phyloP scores from a whole-genome alignment of 1,140 invertebrate species.

The Rhagoletis zephyria region DNA sequence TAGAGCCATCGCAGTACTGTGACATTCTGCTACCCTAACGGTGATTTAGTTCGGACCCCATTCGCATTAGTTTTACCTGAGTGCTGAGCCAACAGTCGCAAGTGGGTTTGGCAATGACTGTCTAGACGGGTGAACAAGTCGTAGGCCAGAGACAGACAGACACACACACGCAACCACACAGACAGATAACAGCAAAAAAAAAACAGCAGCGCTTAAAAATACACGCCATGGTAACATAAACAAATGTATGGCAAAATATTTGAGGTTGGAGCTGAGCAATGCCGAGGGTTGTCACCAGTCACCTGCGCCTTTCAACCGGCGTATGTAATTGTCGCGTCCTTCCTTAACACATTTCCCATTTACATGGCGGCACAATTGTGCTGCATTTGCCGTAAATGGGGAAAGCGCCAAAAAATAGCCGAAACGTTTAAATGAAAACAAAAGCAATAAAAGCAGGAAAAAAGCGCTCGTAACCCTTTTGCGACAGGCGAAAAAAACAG shows the following conservation, averaged over 20 bases:
- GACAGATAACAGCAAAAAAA: neutral
- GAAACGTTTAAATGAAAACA: conserved; percentile 28
- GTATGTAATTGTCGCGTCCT: neutral
- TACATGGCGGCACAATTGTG: neutral
- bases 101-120: conserved; percentile 12
- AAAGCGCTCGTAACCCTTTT: conserved; percentile 13
- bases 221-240: conserved; percentile 28
- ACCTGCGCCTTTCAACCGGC: no score
- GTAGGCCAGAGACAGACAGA: neutral
- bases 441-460: neutral
- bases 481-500: neutral
- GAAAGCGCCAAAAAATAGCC: neutral
- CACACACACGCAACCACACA: neutral
- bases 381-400: neutral
- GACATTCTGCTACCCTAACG: neutral
- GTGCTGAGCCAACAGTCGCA: neutral
- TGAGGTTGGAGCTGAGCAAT: neutral
- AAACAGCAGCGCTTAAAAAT: conserved; percentile 43
- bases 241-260: conserved; percentile 10
- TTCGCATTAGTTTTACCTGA: conserved; percentile 15
- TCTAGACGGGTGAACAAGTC: conserved; percentile 13
- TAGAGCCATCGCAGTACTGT: neutral
- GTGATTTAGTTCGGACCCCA: neutral
- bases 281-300: neutral
- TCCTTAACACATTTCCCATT: neutral